Percentiles rank a stretch among this genome's conserved stretches.
Evolutionary conservation across 2,113 vertebrate genomes (phyloP).

Genomic region (Jaculus jaculus): DNA sequence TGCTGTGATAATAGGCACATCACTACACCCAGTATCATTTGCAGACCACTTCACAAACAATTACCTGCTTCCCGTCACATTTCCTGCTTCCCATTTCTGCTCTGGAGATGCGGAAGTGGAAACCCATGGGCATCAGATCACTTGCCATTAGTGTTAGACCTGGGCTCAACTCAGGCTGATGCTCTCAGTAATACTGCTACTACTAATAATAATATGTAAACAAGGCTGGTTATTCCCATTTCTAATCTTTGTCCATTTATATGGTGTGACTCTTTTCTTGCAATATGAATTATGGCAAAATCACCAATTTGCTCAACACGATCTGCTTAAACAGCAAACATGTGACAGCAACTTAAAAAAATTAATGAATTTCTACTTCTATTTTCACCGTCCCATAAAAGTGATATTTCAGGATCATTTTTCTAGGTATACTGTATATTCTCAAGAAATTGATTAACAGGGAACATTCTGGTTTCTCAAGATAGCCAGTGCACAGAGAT

Average conservation of each 20-base stretch:
- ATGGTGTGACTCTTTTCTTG: neutral
- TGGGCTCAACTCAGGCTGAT: neutral
- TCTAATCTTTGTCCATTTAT: neutral
- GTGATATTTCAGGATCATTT: conserved; percentile 52
- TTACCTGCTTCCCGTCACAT: neutral
- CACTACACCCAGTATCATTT: neutral
- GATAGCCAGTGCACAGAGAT: neutral
- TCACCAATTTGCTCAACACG: conserved; percentile 10
- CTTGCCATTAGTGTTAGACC: neutral
- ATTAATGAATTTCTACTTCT: conserved; percentile 30
- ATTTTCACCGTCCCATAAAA: neutral
- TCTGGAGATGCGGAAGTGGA: neutral
- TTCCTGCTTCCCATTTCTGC: neutral
- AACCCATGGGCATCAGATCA: neutral
- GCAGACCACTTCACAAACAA: neutral
- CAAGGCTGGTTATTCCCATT: neutral
- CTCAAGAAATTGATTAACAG: conserved; percentile 44
- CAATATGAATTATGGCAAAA: conserved; percentile 12
- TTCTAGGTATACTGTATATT: conserved; percentile 40
- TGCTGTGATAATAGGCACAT: neutral
- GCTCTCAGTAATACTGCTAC: neutral
- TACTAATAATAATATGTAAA: neutral
- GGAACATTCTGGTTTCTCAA: conserved; percentile 43
- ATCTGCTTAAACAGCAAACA: neutral
- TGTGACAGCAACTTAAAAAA: neutral